A percentile compares a stretch with the other conserved stretches of the same genome.
phyloP scores from a whole-genome alignment of 2,797 vertebrate species.

The Aldrovandia affinis region DNA sequence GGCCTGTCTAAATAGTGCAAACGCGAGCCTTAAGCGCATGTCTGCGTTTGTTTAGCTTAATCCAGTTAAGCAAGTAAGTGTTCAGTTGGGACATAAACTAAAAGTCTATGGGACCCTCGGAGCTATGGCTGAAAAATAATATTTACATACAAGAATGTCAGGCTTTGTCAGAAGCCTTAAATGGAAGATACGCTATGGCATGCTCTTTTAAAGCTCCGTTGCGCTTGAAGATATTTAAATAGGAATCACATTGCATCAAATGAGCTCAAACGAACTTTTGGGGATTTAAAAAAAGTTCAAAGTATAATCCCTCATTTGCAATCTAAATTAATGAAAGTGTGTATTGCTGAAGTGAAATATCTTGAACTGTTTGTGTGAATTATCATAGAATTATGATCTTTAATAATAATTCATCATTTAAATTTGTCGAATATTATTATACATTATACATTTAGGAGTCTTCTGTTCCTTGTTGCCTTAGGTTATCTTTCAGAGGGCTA shows the following conservation, averaged over 20 bases:
- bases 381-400: no score
- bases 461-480: no score
- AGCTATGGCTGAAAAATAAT: background rate
- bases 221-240: background rate
- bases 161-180: background rate
- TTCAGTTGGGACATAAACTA: background rate
- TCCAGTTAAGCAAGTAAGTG: background rate
- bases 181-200: background rate
- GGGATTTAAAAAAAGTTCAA: background rate
- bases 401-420: no score
- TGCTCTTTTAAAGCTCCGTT: background rate
- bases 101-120: background rate
- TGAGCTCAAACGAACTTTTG: background rate
- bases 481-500: no score
- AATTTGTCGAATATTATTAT: no score
- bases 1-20: background rate
- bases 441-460: no score
- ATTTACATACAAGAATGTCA: background rate
- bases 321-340: background rate
- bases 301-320: background rate
- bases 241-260: background rate
- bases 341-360: background rate
- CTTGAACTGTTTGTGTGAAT: background rate
- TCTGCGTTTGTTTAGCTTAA: background rate
- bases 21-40: background rate